Base-by-base conservation (phyloP, 2,888 invertebrate species). In the Thecophora atra region DNA sequence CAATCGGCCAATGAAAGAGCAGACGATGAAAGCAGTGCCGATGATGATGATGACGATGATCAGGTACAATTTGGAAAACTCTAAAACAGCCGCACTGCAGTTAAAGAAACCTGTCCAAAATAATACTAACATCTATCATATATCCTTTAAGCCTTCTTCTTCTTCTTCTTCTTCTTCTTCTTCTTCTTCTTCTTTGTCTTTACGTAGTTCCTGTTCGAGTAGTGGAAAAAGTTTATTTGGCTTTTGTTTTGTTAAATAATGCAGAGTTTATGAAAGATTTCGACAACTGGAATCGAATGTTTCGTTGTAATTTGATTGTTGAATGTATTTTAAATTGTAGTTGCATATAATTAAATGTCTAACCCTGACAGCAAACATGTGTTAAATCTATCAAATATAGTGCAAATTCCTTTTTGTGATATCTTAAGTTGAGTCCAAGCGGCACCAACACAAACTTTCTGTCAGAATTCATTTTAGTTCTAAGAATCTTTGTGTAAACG, bases 21-120 rank as follows among this genome's bases (percentile, higher is more conserved):
- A 13, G 15, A 44, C 17, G 66, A 54, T 7, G 60, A 73, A 51
- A 52, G 52, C 21, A 65, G 70, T 19, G 52, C 42, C 13, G 78
- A 78, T 4, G 78, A 77, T 26, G 82, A 82, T 64, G 79, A 82
- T 63, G 85, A 84, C 74, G 83, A 85, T 74, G 86, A 86, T 79
- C 84, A 86, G 86, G 86, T 86, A 86, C 84, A 85, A 80, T 82
- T 83, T 83, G 86, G 86, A 81, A 83, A 80, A 77, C 83, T 86
- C 79, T 86, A 84, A 81, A 78, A 64, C 71, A n/a, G 66, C 68
- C 72, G 70, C 76, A 73, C 70, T 5, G 28, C 65, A 65, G 28
- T 21, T 24, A 5, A 6, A 21, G 24, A 58, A 47, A n/a, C 47
- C 11, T 3, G 28, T 58, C 58, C 24, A 58, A 58, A 26, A 58